These are phyloP conservation scores for Clitarchus hookeri DNA, from an alignment of 2,888 invertebrate species.

Conservation along the genomic window DNA sequence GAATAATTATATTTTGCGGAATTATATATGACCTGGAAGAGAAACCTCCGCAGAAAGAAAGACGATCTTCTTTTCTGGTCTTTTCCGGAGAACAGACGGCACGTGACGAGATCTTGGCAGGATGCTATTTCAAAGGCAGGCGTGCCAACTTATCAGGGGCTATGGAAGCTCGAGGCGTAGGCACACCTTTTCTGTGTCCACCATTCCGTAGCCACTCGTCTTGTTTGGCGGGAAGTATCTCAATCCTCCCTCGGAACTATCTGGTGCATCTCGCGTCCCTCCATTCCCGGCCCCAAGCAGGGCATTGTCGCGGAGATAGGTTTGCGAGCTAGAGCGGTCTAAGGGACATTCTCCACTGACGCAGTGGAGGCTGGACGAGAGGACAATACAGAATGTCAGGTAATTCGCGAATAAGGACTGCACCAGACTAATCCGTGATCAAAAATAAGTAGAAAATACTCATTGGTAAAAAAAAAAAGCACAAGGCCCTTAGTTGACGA, in stretches of 20 bases:
- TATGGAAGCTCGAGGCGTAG: not conserved
- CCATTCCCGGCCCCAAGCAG: not conserved
- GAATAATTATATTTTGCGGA: too few species aligned
- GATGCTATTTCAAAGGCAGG: not conserved
- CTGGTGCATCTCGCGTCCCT: not conserved
- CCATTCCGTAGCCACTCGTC: not conserved
- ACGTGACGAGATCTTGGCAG: not conserved
- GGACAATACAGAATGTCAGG: too few species aligned
- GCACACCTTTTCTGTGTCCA: conserved; percentile 19
- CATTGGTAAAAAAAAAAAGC: too few species aligned
- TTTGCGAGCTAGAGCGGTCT: not conserved
- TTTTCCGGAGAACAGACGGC: not conserved
- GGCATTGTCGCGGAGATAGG: not conserved
- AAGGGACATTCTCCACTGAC: not conserved
- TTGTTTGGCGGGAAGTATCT: conserved; percentile 2
- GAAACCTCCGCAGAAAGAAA: not conserved
- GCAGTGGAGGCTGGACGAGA: too few species aligned
- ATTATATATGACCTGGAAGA: not conserved
- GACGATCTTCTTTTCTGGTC: not conserved
- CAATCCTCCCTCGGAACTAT: not conserved
- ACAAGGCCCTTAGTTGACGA: too few species aligned
- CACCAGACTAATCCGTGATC: too few species aligned
- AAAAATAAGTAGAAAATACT: too few species aligned
- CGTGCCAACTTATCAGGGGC: not conserved
- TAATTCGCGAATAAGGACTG: too few species aligned